Base-by-base conservation (phyloP, 30 jellyfish, hydroid and myxozoan genomes). In the Hydractinia symbiolongicarpus region DNA sequence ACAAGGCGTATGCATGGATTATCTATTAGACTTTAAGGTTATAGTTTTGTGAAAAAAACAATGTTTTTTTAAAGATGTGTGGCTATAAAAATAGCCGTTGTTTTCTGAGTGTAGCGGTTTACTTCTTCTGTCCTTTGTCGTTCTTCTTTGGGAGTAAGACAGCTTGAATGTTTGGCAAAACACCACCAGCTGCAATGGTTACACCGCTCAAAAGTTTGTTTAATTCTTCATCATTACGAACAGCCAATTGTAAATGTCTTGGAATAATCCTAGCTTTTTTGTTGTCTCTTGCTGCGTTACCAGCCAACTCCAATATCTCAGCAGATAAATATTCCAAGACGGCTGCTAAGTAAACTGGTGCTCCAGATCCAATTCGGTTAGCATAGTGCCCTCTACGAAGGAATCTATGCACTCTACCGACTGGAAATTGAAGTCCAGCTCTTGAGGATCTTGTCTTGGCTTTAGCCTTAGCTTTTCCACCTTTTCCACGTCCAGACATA, bases 281-380 rank as follows among this genome's bases (percentile, higher is more conserved):
- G 95, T 93, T 93, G 88, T 93, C 99, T 54, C 99, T 72, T 66
- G 99, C 99, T 13, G 99, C 99, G 71, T 93, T 93, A 10, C 99
- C 99, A 79, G 99, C 99, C 90, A 93, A 74, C 86, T 93, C 99
- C 69, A 93, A 76, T 67, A 93, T 87, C 72, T 93, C 99, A 72
- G 99, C 99, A 20, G 99, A 87, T 5, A 93, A 84, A 77, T 93
- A 93, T 72, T 93, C 99, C 61, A 93, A 79, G 4, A 88, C 99
- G 17, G 98, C 98, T 14, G 98, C 98, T 83, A 91, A 54, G 85
- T 91, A 91, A 61, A 91, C 98, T 4, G 98, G 98, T 0, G 98
- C 98, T 21, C 96, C 96, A 17, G 93, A 62, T 5, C 98, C 98
- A 70, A 91, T 88, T 58, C 98, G 77, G 61, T 83, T 84, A 44